Conservation (phyloP, 2,888 invertebrate genomes). For the Ornithoptera priamus region DNA sequence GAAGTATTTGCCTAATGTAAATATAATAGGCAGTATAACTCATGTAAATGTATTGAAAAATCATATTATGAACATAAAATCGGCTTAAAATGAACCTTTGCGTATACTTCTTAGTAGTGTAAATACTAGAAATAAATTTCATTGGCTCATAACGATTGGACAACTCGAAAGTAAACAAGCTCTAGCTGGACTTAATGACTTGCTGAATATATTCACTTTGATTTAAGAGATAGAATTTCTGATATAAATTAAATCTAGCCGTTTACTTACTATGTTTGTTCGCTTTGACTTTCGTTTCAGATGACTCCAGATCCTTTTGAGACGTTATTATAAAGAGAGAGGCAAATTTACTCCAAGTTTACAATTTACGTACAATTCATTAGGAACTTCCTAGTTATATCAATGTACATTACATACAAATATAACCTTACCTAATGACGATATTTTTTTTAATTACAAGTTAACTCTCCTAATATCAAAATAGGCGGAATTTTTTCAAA, state of each 20-base stretch:
- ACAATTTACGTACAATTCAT: not conserved
- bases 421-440: not conserved
- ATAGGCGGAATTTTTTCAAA: too few species aligned
- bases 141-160: not conserved
- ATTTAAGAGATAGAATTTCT: slow-evolving; percentile 7
- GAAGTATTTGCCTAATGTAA: too few species aligned
- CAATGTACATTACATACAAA: not conserved
- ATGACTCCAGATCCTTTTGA: slow-evolving; percentile 13
- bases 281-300: slow-evolving; percentile 5
- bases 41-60: too few species aligned
- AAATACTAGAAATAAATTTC: not conserved
- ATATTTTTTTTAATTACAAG: not conserved
- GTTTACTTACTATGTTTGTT: slow-evolving; percentile 7
- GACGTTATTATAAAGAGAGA: slow-evolving; percentile 3
- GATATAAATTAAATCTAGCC: slow-evolving; percentile 19
- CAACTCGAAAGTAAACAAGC: slow-evolving; percentile 13
- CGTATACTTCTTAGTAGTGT: not conserved
- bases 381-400: not conserved
- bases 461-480: not conserved
- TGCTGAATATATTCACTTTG: slow-evolving; percentile 7
- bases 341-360: not conserved
- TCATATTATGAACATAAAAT: too few species aligned
- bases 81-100: too few species aligned
- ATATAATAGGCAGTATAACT: too few species aligned
- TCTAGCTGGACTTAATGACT: slow-evolving; percentile 2